phyloP scores from a whole-genome alignment of 1,140 invertebrate genomes.

The Papilio polyxenes region DNA sequence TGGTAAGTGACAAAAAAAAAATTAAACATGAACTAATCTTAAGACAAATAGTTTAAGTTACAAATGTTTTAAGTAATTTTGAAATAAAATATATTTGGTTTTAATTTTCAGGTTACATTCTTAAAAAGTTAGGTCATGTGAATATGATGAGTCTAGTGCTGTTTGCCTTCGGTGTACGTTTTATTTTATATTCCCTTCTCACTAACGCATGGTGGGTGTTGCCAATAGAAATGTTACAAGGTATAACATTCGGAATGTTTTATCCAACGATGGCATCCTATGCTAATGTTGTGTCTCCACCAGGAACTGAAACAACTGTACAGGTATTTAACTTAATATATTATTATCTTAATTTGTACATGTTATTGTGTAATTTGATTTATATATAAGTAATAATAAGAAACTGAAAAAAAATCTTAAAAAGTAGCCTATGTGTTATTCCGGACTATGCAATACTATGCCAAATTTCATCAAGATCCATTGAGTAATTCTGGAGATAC shows the following conservation, averaged over 20 bases:
- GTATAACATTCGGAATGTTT: conserved; percentile 93
- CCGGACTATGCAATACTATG: no score
- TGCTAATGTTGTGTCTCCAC: conserved; percentile 91
- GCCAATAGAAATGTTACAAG: conserved; percentile 92
- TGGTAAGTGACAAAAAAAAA: conserved; percentile 66
- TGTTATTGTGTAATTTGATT: no score
- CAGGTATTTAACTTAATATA: conserved; percentile 78
- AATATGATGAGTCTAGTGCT: conserved; percentile 91
- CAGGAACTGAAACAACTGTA: conserved; percentile 92
- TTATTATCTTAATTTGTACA: conserved; percentile 26
- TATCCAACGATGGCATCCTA: conserved; percentile 95
- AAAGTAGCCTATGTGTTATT: no score
- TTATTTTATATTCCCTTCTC: conserved; percentile 91
- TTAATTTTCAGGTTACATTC: conserved; percentile 82
- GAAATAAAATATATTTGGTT: no score
- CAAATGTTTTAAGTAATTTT: no score
- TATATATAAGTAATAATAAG: no score
- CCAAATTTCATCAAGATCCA: no score
- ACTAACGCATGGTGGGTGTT: conserved; percentile 90
- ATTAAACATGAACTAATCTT: not conserved
- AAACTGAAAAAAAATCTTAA: no score
- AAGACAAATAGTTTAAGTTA: no score
- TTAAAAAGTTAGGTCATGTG: conserved; percentile 91
- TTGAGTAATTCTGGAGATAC: no score
- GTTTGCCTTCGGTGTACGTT: conserved; percentile 87